These are phyloP conservation scores for Bellardia bayeri DNA, from an alignment of 2,888 invertebrate species.

Conservation along the genomic window DNA sequence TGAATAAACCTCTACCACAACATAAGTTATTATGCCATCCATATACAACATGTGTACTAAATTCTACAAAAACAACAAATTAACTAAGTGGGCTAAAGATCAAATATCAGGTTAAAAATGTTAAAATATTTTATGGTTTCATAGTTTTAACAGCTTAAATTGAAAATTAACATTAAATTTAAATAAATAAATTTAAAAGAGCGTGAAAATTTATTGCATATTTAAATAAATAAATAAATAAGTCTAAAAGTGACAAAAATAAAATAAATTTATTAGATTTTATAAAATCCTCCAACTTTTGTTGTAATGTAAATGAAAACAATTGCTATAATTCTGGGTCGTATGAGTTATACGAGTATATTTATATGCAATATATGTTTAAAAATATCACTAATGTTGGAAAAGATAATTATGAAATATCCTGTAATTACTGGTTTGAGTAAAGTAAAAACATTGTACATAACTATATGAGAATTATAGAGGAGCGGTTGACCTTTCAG, in stretches of 20 bases:
- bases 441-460: no score
- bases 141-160: constrained; percentile 43
- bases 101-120: constrained; percentile 50
- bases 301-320: no score
- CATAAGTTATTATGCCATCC: constrained; percentile 47
- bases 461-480: no score
- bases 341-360: no score
- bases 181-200: background rate
- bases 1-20: background rate
- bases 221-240: background rate
- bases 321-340: no score
- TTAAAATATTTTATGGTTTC: constrained; percentile 21
- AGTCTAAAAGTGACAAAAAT: background rate
- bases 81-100: constrained; percentile 48
- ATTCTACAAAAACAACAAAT: constrained; percentile 28
- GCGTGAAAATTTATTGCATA: background rate
- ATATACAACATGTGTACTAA: constrained; percentile 4
- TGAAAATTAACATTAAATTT: background rate
- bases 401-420: no score
- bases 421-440: no score
- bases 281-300: background rate
- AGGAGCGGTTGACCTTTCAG: background rate
- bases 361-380: no score
- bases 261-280: background rate
- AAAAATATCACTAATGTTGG: no score